Base-by-base conservation (phyloP, 2,888 invertebrate species). In the Lycocerus yunnanus region DNA sequence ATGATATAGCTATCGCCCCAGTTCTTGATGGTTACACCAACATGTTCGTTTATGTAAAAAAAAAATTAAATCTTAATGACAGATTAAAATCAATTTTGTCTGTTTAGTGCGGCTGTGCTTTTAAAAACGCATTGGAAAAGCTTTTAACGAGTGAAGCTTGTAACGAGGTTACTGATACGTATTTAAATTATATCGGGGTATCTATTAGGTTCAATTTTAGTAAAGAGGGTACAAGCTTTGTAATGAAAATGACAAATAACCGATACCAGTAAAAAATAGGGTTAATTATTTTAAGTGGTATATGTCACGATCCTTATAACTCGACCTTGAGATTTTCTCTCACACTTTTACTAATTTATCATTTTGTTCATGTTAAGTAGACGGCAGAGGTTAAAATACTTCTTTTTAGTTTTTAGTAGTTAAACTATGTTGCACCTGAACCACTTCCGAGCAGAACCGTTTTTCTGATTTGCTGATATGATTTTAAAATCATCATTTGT, bases 51-150 rank as follows among this genome's bases (percentile, higher is more conserved):
- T 18, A 16, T n/a, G 6, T 63, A 18, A 18, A 63, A 60, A n/a
- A 43, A n/a, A 63, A 20, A 3, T 18, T 18, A 20, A 63, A 18
- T 8, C 5, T 18, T 63, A 20, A 66, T 60, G 69, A 73, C 71
- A 71, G 74, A 71, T 74, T 74, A 71, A 71, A 74, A 74, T 74
- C 74, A 71, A 74, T 74, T 68, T 63, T 58, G 27, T 74, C 68
- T 24, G 15, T 60, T 69, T 67, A 65, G 18, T 65, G 24, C 66
- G 65, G 66, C 68, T 71, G 13, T 20, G 74, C 74, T 74, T 74
- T 74, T 74, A 74, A 68, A 68, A 65, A 68, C 65, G 68, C 68
- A 60, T 74, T 71, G 58, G 20, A 24, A 74, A 74, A 74, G 74
- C 74, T 74, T 74, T 74, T 74, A 74, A 74, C 74, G 68, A 69